Conservation (phyloP, 2,113 vertebrate genomes). For the Planiliza haematocheilus region DNA sequence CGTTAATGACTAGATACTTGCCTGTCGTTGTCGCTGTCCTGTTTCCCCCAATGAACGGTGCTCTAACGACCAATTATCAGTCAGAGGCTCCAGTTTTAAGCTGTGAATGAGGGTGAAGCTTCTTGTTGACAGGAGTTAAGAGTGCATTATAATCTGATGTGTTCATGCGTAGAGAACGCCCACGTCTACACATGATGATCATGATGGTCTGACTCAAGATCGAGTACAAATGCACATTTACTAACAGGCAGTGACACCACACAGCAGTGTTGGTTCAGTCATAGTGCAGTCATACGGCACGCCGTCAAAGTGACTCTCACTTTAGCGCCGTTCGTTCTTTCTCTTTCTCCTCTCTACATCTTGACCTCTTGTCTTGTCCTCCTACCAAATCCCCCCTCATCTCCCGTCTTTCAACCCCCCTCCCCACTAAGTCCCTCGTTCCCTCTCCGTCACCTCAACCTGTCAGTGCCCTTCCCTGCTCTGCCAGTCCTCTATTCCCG, state of each 20-base stretch:
- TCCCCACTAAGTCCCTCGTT: constrained; percentile 49
- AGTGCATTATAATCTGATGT: no score
- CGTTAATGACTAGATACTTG: no score
- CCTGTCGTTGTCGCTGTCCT: no score
- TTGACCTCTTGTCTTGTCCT: constrained; percentile 57
- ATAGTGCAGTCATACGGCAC: constrained; percentile 35
- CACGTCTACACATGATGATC: constrained; percentile 4
- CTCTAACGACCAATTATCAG: no score
- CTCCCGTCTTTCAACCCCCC: constrained; percentile 41
- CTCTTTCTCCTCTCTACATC: constrained; percentile 32
- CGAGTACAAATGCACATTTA: constrained; percentile 33
- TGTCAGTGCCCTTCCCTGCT: constrained; percentile 42
- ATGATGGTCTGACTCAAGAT: constrained; percentile 19
- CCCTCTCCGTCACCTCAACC: constrained; percentile 63
- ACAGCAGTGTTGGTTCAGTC: constrained; percentile 49
- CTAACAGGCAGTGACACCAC: constrained; percentile 28
- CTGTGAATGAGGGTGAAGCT: no score
- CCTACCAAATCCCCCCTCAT: constrained; percentile 40
- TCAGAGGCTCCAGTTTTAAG: no score
- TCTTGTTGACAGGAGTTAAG: no score
- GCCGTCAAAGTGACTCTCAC: constrained; percentile 31
- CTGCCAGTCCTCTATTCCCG: constrained; percentile 56
- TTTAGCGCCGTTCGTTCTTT: constrained; percentile 26
- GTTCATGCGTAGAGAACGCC: neutral
- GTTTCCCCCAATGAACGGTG: no score